Conservation (phyloP, 2,113 vertebrate species). For the Stigmatopora nigra region DNA sequence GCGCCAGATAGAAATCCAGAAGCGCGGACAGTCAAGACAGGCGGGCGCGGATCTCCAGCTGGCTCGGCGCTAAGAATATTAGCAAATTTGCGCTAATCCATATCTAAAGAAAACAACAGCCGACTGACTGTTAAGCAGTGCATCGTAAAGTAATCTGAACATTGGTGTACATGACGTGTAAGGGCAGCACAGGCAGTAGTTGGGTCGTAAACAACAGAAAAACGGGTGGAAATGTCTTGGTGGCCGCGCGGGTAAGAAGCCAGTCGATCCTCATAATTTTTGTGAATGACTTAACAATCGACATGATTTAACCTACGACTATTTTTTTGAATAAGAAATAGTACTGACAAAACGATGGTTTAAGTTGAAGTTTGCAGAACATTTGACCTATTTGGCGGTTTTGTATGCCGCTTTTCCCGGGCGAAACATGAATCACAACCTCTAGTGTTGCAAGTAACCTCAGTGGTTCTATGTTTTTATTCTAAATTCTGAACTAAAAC, state of each 20-base stretch:
- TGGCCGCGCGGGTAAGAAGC: conserved; percentile 68
- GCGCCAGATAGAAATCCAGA: conserved; percentile 70
- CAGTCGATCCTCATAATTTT: conserved; percentile 2
- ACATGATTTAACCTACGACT: background rate
- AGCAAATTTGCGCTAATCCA: background rate
- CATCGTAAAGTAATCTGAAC: background rate
- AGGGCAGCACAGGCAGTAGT: background rate
- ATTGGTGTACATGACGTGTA: conserved; percentile 17
- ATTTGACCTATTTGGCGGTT: background rate
- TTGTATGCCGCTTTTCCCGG: conserved; percentile 43
- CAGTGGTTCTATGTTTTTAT: background rate
- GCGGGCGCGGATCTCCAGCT: conserved; percentile 16
- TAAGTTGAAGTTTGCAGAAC: background rate
- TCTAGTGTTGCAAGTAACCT: background rate
- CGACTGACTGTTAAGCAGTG: background rate
- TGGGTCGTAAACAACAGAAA: conserved; percentile 32
- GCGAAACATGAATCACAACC: background rate
- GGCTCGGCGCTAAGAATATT: background rate
- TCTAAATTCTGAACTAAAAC: background rate
- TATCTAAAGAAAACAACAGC: background rate
- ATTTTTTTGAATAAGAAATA: too few species aligned
- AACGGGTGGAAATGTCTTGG: conserved; percentile 66
- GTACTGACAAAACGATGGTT: accelerated
- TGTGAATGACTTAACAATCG: background rate
- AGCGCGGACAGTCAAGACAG: conserved; percentile 54